Conservation (phyloP, 2,113 vertebrate genomes). For the Hydropotes inermis region DNA sequence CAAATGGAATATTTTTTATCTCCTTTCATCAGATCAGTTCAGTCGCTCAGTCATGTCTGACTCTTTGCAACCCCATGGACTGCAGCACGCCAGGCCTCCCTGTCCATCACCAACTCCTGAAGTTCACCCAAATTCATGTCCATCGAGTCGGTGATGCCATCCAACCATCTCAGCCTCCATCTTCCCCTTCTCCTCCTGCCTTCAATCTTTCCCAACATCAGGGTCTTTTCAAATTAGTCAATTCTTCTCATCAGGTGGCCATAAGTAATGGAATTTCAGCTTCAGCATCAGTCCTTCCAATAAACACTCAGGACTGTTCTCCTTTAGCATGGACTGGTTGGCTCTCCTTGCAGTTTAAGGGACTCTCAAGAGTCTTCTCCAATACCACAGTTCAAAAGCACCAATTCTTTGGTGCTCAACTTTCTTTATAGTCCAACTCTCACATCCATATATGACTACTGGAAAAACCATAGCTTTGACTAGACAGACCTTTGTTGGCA, state of each 20-base stretch:
- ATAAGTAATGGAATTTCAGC: not conserved
- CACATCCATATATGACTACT: not conserved
- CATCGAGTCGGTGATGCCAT: not conserved
- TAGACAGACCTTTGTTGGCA: not conserved
- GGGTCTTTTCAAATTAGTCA: not conserved
- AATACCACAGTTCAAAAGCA: not conserved
- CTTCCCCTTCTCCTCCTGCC: not conserved
- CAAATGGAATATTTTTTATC: not conserved
- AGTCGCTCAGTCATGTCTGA: not conserved
- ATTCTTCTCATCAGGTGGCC: not conserved
- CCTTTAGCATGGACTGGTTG: not conserved
- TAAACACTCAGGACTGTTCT: not conserved
- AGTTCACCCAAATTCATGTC: not conserved
- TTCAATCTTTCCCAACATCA: not conserved
- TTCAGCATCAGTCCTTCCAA: not conserved
- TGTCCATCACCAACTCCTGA: not conserved
- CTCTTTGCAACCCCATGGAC: not conserved
- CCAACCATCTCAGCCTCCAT: not conserved
- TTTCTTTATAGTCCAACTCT: not conserved
- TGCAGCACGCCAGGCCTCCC: fast-evolving
- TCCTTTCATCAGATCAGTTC: not conserved
- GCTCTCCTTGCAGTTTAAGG: not conserved
- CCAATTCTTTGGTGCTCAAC: fast-evolving
- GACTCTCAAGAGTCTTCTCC: not conserved
- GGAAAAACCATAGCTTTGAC: not conserved